These are phyloP conservation scores for Hypomecis atomaria DNA, from an alignment of 2,888 invertebrate species.

Conservation along the genomic window DNA sequence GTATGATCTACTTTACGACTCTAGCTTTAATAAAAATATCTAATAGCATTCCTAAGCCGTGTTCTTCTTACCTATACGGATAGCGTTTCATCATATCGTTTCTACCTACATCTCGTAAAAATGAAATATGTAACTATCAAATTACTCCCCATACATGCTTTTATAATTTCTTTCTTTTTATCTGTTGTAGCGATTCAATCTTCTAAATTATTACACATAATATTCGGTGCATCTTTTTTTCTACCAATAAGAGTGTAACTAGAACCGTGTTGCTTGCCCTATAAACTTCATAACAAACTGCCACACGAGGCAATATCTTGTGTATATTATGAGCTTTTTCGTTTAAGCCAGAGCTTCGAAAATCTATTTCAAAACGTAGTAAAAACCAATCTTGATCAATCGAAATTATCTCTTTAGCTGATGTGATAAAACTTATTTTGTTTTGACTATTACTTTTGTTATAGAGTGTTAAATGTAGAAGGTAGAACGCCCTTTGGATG, in stretches of 20 bases:
- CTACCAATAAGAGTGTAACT: slow-evolving; percentile 72
- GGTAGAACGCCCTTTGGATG: slow-evolving; percentile 69
- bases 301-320: slow-evolving; percentile 80
- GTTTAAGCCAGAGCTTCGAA: slow-evolving; percentile 67
- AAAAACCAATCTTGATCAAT: slow-evolving; percentile 39
- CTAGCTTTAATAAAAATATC: slow-evolving; percentile 73
- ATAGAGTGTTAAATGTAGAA: slow-evolving; percentile 53
- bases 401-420: slow-evolving; percentile 39
- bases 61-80: slow-evolving; percentile 59
- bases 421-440: slow-evolving; percentile 51
- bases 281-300: slow-evolving; percentile 85
- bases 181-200: slow-evolving; percentile 59
- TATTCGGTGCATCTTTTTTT: slow-evolving; percentile 62
- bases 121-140: slow-evolving; percentile 68
- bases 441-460: slow-evolving; percentile 25
- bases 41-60: slow-evolving; percentile 74
- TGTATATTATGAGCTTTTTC: slow-evolving; percentile 83
- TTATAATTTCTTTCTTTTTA: slow-evolving; percentile 60
- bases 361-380: slow-evolving; percentile 46
- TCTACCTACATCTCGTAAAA: slow-evolving; percentile 62
- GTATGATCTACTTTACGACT: slow-evolving; percentile 72
- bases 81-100: slow-evolving; percentile 62
- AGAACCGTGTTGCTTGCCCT: slow-evolving; percentile 74
- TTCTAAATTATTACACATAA: slow-evolving; percentile 74
- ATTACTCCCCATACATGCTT: slow-evolving; percentile 62